These are phyloP conservation scores for Eulemur rufifrons DNA, from an alignment of 2,113 vertebrate genomes.

Conservation along the genomic window DNA sequence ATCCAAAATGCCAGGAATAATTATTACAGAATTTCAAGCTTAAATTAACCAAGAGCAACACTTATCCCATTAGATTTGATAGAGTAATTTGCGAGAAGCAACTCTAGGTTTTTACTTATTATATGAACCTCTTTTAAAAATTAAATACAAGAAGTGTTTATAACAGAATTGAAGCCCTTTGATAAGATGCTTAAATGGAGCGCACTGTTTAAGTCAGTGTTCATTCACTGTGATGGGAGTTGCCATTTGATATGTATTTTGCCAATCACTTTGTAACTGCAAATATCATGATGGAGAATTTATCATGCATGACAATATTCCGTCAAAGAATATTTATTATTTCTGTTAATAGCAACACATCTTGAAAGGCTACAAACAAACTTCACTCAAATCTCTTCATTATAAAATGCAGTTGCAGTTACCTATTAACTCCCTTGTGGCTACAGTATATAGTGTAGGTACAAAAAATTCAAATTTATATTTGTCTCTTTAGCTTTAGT, in stretches of 20 bases:
- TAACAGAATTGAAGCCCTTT: neutral
- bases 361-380: neutral
- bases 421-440: neutral
- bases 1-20: constrained; percentile 45
- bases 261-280: neutral
- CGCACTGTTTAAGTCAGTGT: neutral
- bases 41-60: constrained; percentile 14
- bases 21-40: constrained; percentile 53
- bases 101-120: neutral
- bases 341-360: neutral
- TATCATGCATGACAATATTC: neutral
- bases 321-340: neutral
- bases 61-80: neutral
- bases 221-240: neutral
- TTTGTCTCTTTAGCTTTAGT: neutral
- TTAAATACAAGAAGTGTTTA: neutral
- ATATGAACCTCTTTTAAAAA: neutral
- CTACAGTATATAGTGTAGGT: neutral
- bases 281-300: neutral
- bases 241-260: neutral
- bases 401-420: neutral
- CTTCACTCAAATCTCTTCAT: neutral
- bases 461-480: constrained; percentile 1
- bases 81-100: neutral
- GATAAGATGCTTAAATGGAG: neutral